phyloP scores from a whole-genome alignment of 1,140 invertebrate genomes.

The Tetraneura akinire region DNA sequence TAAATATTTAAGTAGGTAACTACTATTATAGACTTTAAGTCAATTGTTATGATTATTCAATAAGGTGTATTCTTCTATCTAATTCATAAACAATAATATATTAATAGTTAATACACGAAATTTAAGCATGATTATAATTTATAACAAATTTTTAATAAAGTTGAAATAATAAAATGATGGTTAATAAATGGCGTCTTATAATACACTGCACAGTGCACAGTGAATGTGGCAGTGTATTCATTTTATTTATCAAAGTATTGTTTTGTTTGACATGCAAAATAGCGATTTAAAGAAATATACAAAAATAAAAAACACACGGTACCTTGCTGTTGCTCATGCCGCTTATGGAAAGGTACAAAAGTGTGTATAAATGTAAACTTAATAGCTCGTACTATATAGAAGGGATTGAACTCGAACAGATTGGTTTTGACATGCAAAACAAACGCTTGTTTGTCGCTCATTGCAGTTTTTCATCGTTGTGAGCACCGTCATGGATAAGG shows the following conservation, averaged over 20 bases:
- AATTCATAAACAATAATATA: no score
- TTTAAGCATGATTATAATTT: no score
- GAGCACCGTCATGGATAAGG: constrained; percentile 15
- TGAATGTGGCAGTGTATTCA: not conserved
- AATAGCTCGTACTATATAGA: not conserved
- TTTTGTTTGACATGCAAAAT: constrained; percentile 46
- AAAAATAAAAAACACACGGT: constrained; percentile 26
- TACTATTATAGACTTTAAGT: no score
- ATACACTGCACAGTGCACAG: not conserved
- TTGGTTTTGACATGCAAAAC: constrained; percentile 49
- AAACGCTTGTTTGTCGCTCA: constrained; percentile 35
- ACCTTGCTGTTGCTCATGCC: constrained; percentile 5
- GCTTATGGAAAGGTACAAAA: constrained; percentile 32
- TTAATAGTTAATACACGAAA: no score
- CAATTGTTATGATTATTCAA: no score
- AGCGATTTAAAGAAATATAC: constrained; percentile 46
- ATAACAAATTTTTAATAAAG: not conserved
- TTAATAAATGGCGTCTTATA: not conserved
- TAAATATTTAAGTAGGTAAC: no score
- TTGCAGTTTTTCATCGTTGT: not conserved
- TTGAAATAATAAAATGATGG: constrained; percentile 15
- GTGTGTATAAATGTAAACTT: constrained; percentile 15
- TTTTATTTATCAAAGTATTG: constrained; percentile 30
- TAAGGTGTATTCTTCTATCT: no score
- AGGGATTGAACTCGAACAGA: constrained; percentile 47